phyloP scores from a whole-genome alignment of 2,888 invertebrate species.

The Synanthedon tipuliformis region DNA sequence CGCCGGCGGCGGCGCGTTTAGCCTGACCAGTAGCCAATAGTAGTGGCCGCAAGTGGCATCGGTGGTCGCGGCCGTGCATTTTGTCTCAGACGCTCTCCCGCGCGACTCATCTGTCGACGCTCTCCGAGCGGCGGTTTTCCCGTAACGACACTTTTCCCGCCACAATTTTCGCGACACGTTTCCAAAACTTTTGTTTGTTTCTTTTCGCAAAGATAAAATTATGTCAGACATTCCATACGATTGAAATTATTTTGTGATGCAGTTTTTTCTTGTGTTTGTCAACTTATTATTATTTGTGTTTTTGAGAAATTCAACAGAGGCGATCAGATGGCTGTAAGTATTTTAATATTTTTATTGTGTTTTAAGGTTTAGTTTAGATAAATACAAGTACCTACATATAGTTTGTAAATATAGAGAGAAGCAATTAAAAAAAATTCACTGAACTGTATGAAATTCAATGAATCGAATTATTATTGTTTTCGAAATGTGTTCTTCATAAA shows the following conservation, averaged over 20 bases:
- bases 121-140: constrained; percentile 8
- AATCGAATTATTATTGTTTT: too few species aligned
- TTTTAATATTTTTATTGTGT: neutral
- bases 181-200: constrained; percentile 11
- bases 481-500: too few species aligned
- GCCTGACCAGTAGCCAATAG: constrained; percentile 49
- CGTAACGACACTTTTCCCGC: constrained; percentile 38
- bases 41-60: constrained; percentile 21
- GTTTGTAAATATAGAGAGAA: too few species aligned
- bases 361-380: too few species aligned
- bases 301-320: constrained; percentile 50
- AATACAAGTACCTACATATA: too few species aligned
- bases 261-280: constrained; percentile 49
- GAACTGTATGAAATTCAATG: too few species aligned
- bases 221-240: neutral
- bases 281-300: constrained; percentile 64
- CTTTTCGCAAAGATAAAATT: constrained; percentile 1
- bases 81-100: constrained; percentile 39
- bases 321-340: constrained; percentile 67
- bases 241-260: constrained; percentile 43
- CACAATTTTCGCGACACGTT: constrained; percentile 32
- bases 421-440: too few species aligned
- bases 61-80: constrained; percentile 32
- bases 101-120: constrained; percentile 12
- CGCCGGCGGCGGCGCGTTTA: constrained; percentile 30